Evolutionary conservation across 2,113 vertebrate species (phyloP).

Genomic region (Anarrhichthys ocellatus): DNA sequence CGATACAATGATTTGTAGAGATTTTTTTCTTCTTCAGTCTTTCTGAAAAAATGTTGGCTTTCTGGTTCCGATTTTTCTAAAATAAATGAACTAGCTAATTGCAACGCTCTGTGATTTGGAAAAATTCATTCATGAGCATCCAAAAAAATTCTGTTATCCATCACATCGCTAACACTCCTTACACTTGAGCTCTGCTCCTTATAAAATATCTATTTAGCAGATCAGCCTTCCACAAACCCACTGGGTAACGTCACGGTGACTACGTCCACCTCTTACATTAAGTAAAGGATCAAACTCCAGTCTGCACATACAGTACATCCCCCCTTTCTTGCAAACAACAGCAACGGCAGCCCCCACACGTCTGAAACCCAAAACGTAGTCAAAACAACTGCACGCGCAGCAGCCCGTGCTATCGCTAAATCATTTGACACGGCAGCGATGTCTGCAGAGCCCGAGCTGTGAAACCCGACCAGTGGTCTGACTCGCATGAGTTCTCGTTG

Average conservation of each 20-base stretch:
- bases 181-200: neutral
- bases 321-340: conserved; percentile 1
- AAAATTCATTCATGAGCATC: neutral
- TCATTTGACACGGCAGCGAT: conserved; percentile 29
- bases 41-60: neutral
- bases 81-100: neutral
- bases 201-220: neutral
- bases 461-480: conserved; percentile 6
- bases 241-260: neutral
- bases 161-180: neutral
- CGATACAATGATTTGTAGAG: neutral
- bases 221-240: neutral
- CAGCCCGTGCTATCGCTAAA: conserved; percentile 50
- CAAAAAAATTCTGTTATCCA: neutral
- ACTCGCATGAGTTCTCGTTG: neutral
- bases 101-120: neutral
- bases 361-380: conserved; percentile 31
- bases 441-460: conserved; percentile 19
- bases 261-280: neutral
- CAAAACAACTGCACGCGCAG: conserved; percentile 45
- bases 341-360: conserved; percentile 10
- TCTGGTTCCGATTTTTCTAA: neutral
- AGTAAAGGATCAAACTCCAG: neutral
- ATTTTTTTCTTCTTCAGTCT: neutral
- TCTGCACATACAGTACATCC: neutral